Evolutionary conservation across 2,797 vertebrate genomes (phyloP).

Genomic region (Characodon lateralis): DNA sequence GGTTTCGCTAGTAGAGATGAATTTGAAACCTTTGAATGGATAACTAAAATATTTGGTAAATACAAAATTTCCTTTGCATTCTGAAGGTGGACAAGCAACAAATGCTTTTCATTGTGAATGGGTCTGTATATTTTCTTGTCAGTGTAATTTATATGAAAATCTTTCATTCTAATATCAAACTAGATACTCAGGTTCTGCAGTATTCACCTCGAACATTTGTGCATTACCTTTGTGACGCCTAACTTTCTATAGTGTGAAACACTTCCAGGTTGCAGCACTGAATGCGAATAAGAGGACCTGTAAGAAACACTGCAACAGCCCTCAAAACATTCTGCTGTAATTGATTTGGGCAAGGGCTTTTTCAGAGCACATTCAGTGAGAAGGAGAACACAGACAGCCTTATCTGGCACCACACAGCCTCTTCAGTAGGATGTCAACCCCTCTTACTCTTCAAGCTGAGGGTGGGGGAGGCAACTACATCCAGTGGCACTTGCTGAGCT

Average conservation of each 20-base stretch:
- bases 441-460: conserved; percentile 41
- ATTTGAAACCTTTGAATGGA: neutral
- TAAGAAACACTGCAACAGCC: conserved; percentile 13
- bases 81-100: neutral
- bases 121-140: neutral
- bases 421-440: conserved; percentile 54
- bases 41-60: neutral
- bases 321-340: conserved; percentile 22
- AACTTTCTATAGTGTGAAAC: neutral
- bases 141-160: neutral
- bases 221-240: neutral
- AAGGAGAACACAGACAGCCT: conserved; percentile 41
- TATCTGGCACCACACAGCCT: conserved; percentile 49
- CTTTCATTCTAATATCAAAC: neutral
- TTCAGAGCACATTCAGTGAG: conserved; percentile 32
- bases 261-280: neutral
- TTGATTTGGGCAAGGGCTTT: conserved; percentile 43
- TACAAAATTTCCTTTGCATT: neutral
- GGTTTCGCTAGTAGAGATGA: neutral
- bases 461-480: conserved; percentile 38
- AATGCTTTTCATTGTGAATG: neutral
- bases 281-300: conserved; percentile 25
- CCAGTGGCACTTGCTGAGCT: conserved; percentile 29
- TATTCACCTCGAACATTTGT: neutral
- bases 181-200: neutral